Evolutionary conservation across 2,888 invertebrate species (phyloP).

Genomic region (Caenorhabditis sulstoni): DNA sequence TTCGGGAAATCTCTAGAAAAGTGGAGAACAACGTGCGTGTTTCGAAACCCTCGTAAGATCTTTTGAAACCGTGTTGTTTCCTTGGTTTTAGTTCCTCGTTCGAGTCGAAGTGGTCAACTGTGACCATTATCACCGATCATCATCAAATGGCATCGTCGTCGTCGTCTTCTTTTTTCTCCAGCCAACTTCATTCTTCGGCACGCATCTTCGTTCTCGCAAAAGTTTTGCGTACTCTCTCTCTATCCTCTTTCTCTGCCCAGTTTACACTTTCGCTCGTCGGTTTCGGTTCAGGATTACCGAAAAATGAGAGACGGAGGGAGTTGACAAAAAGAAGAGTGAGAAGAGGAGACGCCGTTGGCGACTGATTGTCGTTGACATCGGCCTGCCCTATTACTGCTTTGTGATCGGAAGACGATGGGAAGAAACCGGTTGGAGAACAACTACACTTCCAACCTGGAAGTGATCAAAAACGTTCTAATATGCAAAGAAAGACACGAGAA

Average conservation of each 20-base stretch:
- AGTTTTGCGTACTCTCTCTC: constrained; percentile 28
- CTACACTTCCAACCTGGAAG: constrained; percentile 39
- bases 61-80: neutral
- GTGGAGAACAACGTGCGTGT: neutral
- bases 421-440: constrained; percentile 55
- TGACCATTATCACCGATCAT: constrained; percentile 33
- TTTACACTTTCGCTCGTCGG: constrained; percentile 55
- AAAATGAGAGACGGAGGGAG: constrained; percentile 22
- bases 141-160: constrained; percentile 18
- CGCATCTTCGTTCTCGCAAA: constrained; percentile 48
- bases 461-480: constrained; percentile 32
- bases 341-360: constrained; percentile 30
- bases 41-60: neutral
- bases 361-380: constrained; percentile 59
- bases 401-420: constrained; percentile 19
- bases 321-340: constrained; percentile 10
- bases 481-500: neutral
- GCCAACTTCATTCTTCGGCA: constrained; percentile 32
- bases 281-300: constrained; percentile 54
- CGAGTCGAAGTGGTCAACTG: neutral
- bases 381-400: constrained; percentile 49
- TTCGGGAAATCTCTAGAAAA: constrained; percentile 17
- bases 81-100: constrained; percentile 1
- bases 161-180: constrained; percentile 13
- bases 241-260: constrained; percentile 24